Conservation (phyloP, 2,797 vertebrate species). For the Eulemur rubriventer region DNA sequence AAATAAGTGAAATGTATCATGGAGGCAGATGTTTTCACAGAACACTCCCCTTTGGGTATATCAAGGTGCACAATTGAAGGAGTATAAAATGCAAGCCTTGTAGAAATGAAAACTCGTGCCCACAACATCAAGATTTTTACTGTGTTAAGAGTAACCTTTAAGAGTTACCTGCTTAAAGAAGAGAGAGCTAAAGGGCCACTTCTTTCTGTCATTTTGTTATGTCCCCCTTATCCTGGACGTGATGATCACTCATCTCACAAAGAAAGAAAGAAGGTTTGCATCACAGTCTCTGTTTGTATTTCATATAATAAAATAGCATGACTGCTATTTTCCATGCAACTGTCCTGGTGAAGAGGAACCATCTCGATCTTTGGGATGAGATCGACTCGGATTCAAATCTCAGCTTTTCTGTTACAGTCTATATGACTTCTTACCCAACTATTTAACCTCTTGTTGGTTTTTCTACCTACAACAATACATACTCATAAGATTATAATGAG, state of each 20-base stretch:
- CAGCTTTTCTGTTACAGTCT: background rate
- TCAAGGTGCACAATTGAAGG: background rate
- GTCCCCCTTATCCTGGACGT: background rate
- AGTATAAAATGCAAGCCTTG: background rate
- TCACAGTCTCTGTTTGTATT: background rate
- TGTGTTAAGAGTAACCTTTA: background rate
- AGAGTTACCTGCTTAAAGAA: background rate
- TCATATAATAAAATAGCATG: background rate
- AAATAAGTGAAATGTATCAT: slow-evolving; percentile 35
- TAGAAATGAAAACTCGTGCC: background rate
- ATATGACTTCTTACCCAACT: background rate
- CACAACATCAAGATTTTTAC: background rate
- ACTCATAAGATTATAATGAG: background rate
- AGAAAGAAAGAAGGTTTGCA: background rate
- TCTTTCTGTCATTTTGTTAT: background rate
- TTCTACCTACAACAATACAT: background rate
- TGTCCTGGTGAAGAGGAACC: background rate
- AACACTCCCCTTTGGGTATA: background rate
- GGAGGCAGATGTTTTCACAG: background rate
- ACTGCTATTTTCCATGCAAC: background rate
- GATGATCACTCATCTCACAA: background rate
- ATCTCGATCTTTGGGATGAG: background rate
- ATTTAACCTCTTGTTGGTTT: background rate
- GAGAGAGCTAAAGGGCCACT: background rate
- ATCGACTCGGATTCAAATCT: background rate